Percentiles rank a stretch among this genome's conserved stretches.
phyloP scores from a whole-genome alignment of 2,888 invertebrate genomes.

The Andrena praecox region DNA sequence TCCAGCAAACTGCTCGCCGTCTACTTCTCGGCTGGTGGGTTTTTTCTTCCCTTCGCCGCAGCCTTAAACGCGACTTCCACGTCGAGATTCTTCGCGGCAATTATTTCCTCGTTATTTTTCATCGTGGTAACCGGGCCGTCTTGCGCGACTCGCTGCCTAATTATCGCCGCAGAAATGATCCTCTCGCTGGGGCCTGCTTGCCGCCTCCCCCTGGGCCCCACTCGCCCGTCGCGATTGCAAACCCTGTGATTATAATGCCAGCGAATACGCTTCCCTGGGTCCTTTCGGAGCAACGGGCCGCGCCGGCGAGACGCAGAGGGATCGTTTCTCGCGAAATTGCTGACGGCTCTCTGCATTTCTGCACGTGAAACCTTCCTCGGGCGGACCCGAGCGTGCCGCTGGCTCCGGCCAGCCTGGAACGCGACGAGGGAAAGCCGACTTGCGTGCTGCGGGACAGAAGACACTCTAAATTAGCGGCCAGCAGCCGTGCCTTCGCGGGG shows the following conservation, averaged over 20 bases:
- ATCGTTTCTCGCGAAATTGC: slow-evolving; percentile 83
- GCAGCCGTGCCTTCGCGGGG: slow-evolving; percentile 40
- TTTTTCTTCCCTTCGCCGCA: neutral
- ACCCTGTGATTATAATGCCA: slow-evolving; percentile 79
- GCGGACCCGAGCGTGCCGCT: slow-evolving; percentile 49
- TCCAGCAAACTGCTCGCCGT: neutral
- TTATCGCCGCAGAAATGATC: slow-evolving; percentile 83
- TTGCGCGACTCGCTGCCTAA: slow-evolving; percentile 78
- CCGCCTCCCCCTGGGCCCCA: slow-evolving; percentile 2
- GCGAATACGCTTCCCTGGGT: slow-evolving; percentile 46
- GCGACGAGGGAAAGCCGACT: slow-evolving; percentile 45
- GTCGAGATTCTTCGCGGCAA: slow-evolving; percentile 68
- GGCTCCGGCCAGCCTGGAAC: slow-evolving; percentile 32
- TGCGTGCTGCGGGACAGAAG: slow-evolving; percentile 55
- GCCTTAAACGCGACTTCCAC: slow-evolving; percentile 19
- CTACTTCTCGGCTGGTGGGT: neutral
- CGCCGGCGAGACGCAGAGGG: slow-evolving; percentile 25
- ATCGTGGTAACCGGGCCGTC: slow-evolving; percentile 68
- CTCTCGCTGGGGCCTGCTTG: slow-evolving; percentile 54
- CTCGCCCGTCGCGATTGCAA: slow-evolving; percentile 49
- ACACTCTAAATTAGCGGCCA: slow-evolving; percentile 62
- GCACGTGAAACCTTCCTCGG: slow-evolving; percentile 79
- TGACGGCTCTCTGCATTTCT: slow-evolving; percentile 81
- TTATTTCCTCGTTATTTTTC: slow-evolving; percentile 84
- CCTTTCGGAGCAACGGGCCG: slow-evolving; percentile 42